Evolutionary conservation across 2,888 invertebrate genomes (phyloP), one percentile per base, ranked within the genome.

Genomic region (Ectropis crepuscularia): DNA sequence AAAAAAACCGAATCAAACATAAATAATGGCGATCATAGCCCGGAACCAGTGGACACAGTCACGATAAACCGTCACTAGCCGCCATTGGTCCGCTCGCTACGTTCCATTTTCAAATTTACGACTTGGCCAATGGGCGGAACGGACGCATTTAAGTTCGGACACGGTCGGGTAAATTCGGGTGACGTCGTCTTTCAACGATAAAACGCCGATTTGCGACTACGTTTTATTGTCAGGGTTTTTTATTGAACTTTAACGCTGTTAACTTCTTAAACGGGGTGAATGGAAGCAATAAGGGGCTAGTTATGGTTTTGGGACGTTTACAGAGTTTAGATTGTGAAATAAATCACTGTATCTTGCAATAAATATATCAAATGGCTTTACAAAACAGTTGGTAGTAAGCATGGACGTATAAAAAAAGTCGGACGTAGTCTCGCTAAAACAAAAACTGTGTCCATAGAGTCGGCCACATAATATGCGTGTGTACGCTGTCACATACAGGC

Each of bases 41-140:
- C 51, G 66, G 55, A 65, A 58, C 47, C 60, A 63, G 67, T 63
- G 64, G 63, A 51, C 51, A 53, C 53, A 41, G 53, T 47, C 45
- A 38, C 60, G 51, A 60, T 64, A 61, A 65, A 54, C 55, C 58
- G 53, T 58, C 72, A 60, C 60, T 67, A 46, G 53, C 62, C 65
- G 67, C 72, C 71, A 78, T 79, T 76, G 82, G 79, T 73, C 72
- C 70, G 63, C 72, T 74, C 74, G 58, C 49, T 58, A 39, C 39
- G 58, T 63, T 63, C 81, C 77, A 78, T 82, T 84, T 81, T 78
- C 75, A 78, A 82, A 85, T 85, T 85, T 85, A 85, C 79, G 82
- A 78, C 65, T 67, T 69, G 70, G 72, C 74, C 76, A 76, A 74
- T 74, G 75, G 70, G 74, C 75, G 74, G 73, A 69, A 73, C 77